Conservation (phyloP, 35 echinoderm and acorn worm species). For the Lytechinus pictus region DNA sequence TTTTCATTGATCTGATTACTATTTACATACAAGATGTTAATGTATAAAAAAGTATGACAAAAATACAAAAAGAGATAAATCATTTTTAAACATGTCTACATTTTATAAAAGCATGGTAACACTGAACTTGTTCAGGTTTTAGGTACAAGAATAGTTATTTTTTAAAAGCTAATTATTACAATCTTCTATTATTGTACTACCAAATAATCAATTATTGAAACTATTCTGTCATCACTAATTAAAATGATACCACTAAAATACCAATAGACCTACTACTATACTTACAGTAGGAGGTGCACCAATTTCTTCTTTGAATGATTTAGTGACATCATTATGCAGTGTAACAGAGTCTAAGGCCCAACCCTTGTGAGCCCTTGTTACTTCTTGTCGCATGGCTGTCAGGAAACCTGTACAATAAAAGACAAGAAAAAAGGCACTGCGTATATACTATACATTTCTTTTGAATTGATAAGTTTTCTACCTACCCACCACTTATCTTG, state of each 20-base stretch:
- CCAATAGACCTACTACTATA: not conserved
- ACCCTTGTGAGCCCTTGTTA: conserved; percentile 98
- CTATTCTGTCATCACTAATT: not conserved
- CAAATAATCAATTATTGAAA: not conserved
- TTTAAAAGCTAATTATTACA: not conserved
- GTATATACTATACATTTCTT: too few species aligned
- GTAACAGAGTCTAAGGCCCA: conserved; percentile 99
- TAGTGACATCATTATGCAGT: conserved; percentile 92
- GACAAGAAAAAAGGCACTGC: not conserved
- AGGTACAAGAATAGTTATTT: not conserved
- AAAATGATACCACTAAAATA: not conserved
- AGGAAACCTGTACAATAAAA: conserved; percentile 71
- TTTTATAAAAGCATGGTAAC: not conserved
- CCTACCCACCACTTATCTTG: not conserved
- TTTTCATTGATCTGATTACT: too few species aligned
- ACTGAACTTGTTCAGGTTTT: not conserved
- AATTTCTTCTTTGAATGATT: conserved; percentile 90
- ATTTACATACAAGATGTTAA: not conserved
- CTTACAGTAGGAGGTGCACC: conserved; percentile 76
- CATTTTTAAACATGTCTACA: not conserved
- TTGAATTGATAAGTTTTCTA: not conserved
- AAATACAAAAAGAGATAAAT: not conserved
- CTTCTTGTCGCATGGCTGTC: conserved; percentile 97
- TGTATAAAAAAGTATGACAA: not conserved
- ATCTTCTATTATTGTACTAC: not conserved